Percentiles rank a stretch among this genome's conserved stretches.
Conservation (phyloP, 1,140 invertebrate species). For the Procambarus clarkii region DNA sequence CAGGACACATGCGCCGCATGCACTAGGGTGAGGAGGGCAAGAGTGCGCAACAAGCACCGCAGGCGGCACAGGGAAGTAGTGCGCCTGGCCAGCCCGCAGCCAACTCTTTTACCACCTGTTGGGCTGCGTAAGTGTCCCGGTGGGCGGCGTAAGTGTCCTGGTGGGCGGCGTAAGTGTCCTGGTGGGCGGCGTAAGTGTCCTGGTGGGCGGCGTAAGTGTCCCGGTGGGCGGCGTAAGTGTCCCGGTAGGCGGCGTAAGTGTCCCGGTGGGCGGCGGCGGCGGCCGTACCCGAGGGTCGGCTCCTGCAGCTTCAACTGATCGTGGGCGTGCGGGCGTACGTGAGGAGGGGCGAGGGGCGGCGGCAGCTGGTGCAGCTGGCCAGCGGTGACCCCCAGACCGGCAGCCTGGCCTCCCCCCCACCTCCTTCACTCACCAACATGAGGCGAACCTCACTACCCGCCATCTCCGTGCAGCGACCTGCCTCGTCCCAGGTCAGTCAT, state of each 20-base stretch:
- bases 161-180: too few species aligned
- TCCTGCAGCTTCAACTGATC: background rate
- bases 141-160: background rate
- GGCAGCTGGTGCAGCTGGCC: background rate
- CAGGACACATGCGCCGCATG: too few species aligned
- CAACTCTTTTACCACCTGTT: slow-evolving; percentile 5
- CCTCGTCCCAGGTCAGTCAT: slow-evolving; percentile 48
- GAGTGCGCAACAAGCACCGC: too few species aligned
- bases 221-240: too few species aligned
- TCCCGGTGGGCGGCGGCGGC: too few species aligned
- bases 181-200: too few species aligned
- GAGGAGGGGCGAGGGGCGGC: background rate
- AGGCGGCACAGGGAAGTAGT: background rate
- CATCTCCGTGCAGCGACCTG: slow-evolving; percentile 59
- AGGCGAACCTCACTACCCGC: slow-evolving; percentile 51
- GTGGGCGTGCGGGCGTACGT: background rate
- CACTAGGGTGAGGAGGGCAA: too few species aligned
- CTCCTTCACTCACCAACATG: slow-evolving; percentile 19
- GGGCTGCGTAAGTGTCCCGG: background rate
- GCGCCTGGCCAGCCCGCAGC: background rate
- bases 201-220: too few species aligned
- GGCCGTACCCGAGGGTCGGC: too few species aligned
- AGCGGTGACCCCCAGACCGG: background rate
- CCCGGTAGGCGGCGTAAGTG: too few species aligned
- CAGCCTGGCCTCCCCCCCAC: background rate